Evolutionary conservation across 2,113 vertebrate genomes (phyloP), one percentile per base, ranked within the genome.

Genomic region (Brachyhypopomus occidentalis): DNA sequence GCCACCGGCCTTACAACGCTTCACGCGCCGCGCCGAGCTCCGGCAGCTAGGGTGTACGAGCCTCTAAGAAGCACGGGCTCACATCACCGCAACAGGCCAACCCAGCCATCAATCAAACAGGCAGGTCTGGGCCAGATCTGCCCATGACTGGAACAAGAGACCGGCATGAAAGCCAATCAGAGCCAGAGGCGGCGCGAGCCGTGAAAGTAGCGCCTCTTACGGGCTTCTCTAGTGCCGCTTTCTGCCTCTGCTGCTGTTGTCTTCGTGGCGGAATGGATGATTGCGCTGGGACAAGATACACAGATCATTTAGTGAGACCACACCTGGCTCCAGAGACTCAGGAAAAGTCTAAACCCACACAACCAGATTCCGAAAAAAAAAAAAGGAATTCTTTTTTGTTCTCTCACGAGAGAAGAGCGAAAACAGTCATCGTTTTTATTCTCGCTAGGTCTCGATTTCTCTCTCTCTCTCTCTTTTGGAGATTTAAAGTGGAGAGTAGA

Each of bases 401-500:
- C 20, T 41, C 64, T 71, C 45, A 60, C 48, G 38, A 69, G 75
- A 78, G 25, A 77, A 71, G 30, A 30, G 3, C 30, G n/a, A 30
- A 30, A 30, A 30, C 30, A 30, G 30, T 30, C 30, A 3, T 30
- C 3, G 30, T 30, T 30, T 30, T 83, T 20, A 22, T 23, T 58
- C 64, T 69, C 41, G 5, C 41, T 41, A 6, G 5, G 5, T 41
- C 41, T 41, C 41, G 5, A 56, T 34, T 52, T 59, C 19, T 48
- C 73, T 52, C 48, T 63, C 30, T 52, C 25, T 20, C 4, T 67
- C 30, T 62, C 27, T 38, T 79, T 52, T 36, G 64, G 72, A 60
- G 81, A 83, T 81, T 82, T 78, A 88, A 86, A 67, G 87, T 78
- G 86, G 83, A 38, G 63, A 56, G 84, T 77, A 85, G 81, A 71